Evolutionary conservation across 2,888 invertebrate genomes (phyloP).

Genomic region (Mactromeris polynyma): DNA sequence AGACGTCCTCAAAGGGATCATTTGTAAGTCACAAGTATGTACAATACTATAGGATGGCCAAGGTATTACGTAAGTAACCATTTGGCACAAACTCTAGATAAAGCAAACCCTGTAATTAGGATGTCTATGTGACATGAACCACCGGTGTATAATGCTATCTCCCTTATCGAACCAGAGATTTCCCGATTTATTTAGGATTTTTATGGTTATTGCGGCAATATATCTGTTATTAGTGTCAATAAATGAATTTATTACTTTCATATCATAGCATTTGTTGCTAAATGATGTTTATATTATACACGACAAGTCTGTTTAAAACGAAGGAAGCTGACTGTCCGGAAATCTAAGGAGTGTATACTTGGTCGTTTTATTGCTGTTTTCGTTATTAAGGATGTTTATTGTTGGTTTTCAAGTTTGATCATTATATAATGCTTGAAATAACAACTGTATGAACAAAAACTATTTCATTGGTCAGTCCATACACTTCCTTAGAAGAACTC

Average conservation of each 20-base stretch:
- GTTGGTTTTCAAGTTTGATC: not conserved
- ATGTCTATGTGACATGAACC: constrained; percentile 18
- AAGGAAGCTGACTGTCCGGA: not conserved
- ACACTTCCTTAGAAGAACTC: no score
- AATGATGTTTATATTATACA: not conserved
- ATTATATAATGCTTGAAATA: no score
- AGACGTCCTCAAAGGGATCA: not conserved
- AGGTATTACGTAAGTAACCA: constrained; percentile 20
- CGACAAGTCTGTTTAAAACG: not conserved
- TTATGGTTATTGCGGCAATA: constrained; percentile 57
- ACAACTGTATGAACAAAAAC: no score
- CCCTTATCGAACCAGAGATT: constrained; percentile 38
- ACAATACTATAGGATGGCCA: constrained; percentile 18
- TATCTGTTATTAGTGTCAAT: constrained; percentile 35
- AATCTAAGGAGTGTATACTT: not conserved
- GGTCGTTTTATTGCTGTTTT: not conserved
- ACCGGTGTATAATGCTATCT: constrained; percentile 22
- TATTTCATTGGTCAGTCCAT: no score
- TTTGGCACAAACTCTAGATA: constrained; percentile 1
- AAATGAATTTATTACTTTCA: constrained; percentile 44
- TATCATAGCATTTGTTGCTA: constrained; percentile 27
- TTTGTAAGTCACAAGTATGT: constrained; percentile 30
- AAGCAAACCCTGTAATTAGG: constrained; percentile 5
- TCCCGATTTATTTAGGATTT: constrained; percentile 40
- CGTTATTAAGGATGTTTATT: not conserved